Base-by-base conservation (phyloP, 92 coral and sea anemone species). In the Hydrozoanthus gracilis region DNA sequence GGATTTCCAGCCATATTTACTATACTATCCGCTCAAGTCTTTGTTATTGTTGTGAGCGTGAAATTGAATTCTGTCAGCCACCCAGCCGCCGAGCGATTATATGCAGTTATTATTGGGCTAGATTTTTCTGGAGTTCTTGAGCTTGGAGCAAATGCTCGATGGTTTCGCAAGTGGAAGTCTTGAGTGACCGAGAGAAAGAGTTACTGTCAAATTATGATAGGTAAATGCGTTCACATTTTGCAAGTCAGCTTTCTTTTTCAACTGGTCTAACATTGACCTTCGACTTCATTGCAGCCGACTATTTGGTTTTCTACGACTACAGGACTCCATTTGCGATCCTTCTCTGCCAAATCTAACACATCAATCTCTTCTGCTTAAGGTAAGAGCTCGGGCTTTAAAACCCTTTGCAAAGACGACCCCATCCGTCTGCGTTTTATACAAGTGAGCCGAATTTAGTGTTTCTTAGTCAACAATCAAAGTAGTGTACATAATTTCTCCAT, bases 111-210 rank as follows among this genome's bases (percentile, higher is more conserved):
- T 46, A 74, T 80, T 65, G 61, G 75, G 58, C 82, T 80, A 44
- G 69, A 51, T 62, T 80, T 80, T 90, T 83, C 80, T 91, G 80
- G 88, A 91, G 89, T 92, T 92, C 86, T 27, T 93, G 87, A 88
- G 87, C 73, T 88, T 85, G 83, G 95, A 95, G 91, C 90, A 79
- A 92, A 95, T 95, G 98, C 98, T 95, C 95, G 93, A 95, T 95
- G 98, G 98, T 95, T 92, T 95, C 98, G 89, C 97, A 97, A 89
- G 99, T 92, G 90, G 98, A 97, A 89, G 94, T 97, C 92, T 82
- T 97, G 94, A 97, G 95, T 95, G 99, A 97, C 87, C 99, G 98
- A 91, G 99, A 97, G 83, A 95, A 92, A 88, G 99, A 95, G 91
- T 82, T 97, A 82, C 92, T 97, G 85, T 91, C 98, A 84, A 92